phyloP scores from a whole-genome alignment of 1,140 invertebrate species.

The Drosophila subpulchrella region DNA sequence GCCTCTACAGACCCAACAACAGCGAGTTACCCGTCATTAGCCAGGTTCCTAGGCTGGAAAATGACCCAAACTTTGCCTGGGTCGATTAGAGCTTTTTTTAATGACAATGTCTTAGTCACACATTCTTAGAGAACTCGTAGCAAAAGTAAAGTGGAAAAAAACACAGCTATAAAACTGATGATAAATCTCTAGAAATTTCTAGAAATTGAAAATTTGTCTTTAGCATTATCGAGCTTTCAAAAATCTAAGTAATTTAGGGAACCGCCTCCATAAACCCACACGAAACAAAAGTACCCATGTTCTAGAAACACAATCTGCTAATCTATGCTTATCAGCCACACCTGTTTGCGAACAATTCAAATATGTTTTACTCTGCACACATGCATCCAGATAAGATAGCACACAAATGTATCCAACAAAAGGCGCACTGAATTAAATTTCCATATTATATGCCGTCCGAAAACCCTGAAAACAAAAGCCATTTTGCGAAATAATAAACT shows the following conservation, averaged over 20 bases:
- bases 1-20: conserved; percentile 66
- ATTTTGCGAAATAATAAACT: conserved; percentile 1
- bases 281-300: background rate
- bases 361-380: background rate
- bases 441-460: background rate
- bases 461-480: background rate
- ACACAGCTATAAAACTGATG: background rate
- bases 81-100: conserved; percentile 56
- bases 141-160: background rate
- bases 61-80: conserved; percentile 79
- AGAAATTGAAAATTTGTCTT: background rate
- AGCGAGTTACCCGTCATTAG: conserved; percentile 52
- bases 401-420: too few relatives aligned
- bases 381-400: conserved; percentile 2
- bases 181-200: background rate
- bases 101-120: background rate
- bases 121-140: background rate
- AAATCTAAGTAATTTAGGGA: background rate
- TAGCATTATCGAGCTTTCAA: background rate
- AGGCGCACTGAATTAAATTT: background rate
- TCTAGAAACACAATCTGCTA: background rate
- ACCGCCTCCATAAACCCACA: background rate
- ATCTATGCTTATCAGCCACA: background rate
- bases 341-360: background rate
- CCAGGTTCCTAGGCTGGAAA: conserved; percentile 40